Evolutionary conservation across 2,888 invertebrate genomes (phyloP).

Genomic region (Byasa hedistus): DNA sequence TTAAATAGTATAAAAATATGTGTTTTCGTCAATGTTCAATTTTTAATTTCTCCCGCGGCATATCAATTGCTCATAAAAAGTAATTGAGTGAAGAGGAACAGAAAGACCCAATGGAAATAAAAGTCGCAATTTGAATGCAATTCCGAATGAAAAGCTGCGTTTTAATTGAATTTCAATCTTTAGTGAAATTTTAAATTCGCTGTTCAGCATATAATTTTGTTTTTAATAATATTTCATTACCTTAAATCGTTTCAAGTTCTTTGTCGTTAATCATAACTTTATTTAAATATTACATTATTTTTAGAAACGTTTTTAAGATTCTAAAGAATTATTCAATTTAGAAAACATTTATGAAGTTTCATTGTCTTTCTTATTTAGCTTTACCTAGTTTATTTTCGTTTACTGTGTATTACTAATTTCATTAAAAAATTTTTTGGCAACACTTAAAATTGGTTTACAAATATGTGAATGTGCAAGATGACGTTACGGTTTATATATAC

Average conservation of each 20-base stretch:
- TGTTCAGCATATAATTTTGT: background rate
- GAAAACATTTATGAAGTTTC: no score
- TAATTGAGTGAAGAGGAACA: conserved; percentile 24
- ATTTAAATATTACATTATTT: no score
- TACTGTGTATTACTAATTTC: no score
- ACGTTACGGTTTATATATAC: no score
- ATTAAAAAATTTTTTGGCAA: no score
- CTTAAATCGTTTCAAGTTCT: background rate
- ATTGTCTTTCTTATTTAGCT: no score
- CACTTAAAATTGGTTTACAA: no score
- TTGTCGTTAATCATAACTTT: no score
- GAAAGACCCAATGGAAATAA: conserved; percentile 20
- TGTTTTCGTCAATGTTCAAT: background rate
- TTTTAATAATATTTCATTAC: background rate
- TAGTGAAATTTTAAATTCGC: conserved; percentile 1
- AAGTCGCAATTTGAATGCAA: conserved; percentile 22
- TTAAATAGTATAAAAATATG: background rate
- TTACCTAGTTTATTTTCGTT: no score
- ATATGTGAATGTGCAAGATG: no score
- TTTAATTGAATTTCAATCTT: conserved; percentile 20
- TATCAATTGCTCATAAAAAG: conserved; percentile 22
- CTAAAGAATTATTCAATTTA: no score
- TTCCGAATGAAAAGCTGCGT: conserved; percentile 7
- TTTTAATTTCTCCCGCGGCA: conserved; percentile 3
- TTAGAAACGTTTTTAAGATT: no score